phyloP scores from a whole-genome alignment of 2,113 vertebrate species.

The Equus quagga region DNA sequence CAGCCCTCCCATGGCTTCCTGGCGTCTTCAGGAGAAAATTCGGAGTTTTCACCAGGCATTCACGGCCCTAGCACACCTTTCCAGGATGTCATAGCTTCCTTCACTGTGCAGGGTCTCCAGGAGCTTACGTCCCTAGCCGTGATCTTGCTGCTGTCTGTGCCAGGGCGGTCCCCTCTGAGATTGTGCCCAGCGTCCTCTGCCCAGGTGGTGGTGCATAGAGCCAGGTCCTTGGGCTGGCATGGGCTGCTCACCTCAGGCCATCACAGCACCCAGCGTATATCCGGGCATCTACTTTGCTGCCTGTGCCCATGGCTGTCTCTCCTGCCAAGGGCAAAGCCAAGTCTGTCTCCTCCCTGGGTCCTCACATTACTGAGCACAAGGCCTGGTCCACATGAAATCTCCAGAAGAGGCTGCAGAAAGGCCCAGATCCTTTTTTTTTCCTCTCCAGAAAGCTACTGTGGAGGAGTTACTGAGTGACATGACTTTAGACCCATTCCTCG shows the following conservation, averaged over 20 bases:
- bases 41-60: neutral
- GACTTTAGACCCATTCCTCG: neutral
- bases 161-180: neutral
- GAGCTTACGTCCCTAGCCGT: neutral
- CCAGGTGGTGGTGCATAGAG: neutral
- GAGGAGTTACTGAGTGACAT: slow-evolving; percentile 54
- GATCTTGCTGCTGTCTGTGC: neutral
- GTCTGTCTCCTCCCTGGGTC: neutral
- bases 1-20: neutral
- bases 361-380: neutral
- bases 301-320: neutral
- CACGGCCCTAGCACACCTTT: neutral
- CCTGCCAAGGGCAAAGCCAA: neutral
- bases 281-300: neutral
- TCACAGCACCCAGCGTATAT: rapidly evolving
- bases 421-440: neutral
- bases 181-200: neutral
- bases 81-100: neutral
- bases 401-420: neutral
- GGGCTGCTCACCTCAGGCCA: neutral
- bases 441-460: slow-evolving; percentile 59
- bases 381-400: neutral
- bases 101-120: neutral
- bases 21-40: neutral
- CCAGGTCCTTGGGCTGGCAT: neutral